These are phyloP conservation scores for Rhodophaea formosa DNA, from an alignment of 2,888 invertebrate species.

Conservation along the genomic window DNA sequence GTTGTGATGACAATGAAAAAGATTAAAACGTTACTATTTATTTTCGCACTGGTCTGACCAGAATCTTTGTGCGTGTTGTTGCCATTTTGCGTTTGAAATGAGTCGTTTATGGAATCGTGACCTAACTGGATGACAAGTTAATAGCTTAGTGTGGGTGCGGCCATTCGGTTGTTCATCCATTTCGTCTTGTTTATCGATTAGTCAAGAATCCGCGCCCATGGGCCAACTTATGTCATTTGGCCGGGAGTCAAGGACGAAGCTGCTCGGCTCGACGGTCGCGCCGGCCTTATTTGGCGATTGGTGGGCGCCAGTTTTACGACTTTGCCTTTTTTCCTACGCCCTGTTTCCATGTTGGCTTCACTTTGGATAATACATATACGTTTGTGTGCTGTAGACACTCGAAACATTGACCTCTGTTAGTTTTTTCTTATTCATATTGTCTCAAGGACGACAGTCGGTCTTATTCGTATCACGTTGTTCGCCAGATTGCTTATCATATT, in stretches of 20 bases:
- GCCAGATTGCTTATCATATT: slow-evolving; percentile 35
- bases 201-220: slow-evolving; percentile 77
- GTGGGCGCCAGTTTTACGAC: slow-evolving; percentile 80
- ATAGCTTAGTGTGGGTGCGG: slow-evolving; percentile 67
- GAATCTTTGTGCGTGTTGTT: slow-evolving; percentile 6
- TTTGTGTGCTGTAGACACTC: slow-evolving; percentile 53
- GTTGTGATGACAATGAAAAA: too few relatives aligned
- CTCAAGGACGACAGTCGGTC: slow-evolving; percentile 42
- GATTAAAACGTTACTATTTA: background rate
- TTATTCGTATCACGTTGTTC: background rate
- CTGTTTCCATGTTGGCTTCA: slow-evolving; percentile 67
- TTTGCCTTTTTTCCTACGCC: slow-evolving; percentile 75
- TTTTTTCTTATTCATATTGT: slow-evolving; percentile 46
- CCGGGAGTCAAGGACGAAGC: slow-evolving; percentile 77
- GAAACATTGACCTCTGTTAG: slow-evolving; percentile 55
- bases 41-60: background rate
- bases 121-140: slow-evolving; percentile 60
- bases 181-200: slow-evolving; percentile 76
- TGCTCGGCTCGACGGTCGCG: slow-evolving; percentile 66
- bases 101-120: slow-evolving; percentile 58
- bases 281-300: slow-evolving; percentile 79
- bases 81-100: slow-evolving; percentile 29
- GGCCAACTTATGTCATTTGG: slow-evolving; percentile 81
- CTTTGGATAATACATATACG: slow-evolving; percentile 59
- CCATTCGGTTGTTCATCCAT: slow-evolving; percentile 63